Evolutionary conservation across 2,797 vertebrate genomes (phyloP).

Genomic region (Acanthurus lineatus): DNA sequence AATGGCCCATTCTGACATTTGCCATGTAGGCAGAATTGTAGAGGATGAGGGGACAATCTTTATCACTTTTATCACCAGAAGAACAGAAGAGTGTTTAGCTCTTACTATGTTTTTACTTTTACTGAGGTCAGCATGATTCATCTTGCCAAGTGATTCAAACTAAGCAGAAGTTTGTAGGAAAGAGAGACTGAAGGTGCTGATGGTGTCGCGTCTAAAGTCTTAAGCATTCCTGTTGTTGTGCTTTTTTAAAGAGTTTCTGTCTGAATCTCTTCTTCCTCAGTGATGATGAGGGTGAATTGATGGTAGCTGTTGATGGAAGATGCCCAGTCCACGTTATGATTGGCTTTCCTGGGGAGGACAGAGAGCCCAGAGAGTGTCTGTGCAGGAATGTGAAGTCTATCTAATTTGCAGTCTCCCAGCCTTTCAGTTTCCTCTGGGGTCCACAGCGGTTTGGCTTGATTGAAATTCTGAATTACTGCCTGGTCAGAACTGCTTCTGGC

Average conservation of each 20-base stretch:
- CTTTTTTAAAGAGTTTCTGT: neutral
- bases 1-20: too few relatives aligned
- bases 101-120: slow-evolving; percentile 4
- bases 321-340: neutral
- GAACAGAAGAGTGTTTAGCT: neutral
- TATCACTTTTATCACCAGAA: too few relatives aligned
- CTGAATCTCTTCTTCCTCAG: neutral
- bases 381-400: slow-evolving; percentile 4
- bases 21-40: too few relatives aligned
- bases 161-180: slow-evolving; percentile 1
- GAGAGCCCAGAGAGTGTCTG: neutral
- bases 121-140: neutral
- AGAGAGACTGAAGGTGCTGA: neutral
- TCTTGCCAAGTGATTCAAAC: neutral
- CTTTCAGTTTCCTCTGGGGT: slow-evolving; percentile 37
- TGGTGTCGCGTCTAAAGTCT: too few relatives aligned
- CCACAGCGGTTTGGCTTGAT: slow-evolving; percentile 35
- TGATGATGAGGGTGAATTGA: slow-evolving; percentile 7
- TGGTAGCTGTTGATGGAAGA: slow-evolving; percentile 11
- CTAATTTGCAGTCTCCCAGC: slow-evolving; percentile 22
- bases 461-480: slow-evolving; percentile 56
- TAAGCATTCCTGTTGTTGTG: neutral
- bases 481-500: slow-evolving; percentile 48
- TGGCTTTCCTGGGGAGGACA: slow-evolving; percentile 6
- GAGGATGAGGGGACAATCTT: too few relatives aligned